Percentiles rank a stretch among this genome's conserved stretches.
Evolutionary conservation across 2,113 vertebrate genomes (phyloP).

Genomic region (Lophura nycthemera): DNA sequence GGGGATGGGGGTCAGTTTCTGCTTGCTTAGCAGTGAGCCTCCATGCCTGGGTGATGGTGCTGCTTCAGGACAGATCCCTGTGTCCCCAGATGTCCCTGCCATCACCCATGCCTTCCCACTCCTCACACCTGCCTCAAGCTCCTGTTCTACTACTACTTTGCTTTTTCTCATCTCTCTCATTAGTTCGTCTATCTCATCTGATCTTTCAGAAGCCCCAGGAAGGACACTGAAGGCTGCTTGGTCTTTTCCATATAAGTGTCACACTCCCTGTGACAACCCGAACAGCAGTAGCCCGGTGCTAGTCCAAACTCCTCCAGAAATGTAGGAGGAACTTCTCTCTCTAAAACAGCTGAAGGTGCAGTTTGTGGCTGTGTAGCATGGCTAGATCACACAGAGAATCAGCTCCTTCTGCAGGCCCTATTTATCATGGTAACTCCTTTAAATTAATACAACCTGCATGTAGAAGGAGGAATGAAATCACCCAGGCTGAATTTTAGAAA

Average conservation of each 20-base stretch:
- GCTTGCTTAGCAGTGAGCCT: no score
- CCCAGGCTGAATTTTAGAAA: not conserved
- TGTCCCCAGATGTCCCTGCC: not conserved
- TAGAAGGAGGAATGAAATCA: not conserved
- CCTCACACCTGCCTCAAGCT: not conserved
- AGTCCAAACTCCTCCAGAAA: accelerated
- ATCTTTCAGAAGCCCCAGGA: not conserved
- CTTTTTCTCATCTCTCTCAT: not conserved
- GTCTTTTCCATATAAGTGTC: not conserved
- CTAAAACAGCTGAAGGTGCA: accelerated
- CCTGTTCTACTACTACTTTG: not conserved
- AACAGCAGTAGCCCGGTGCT: not conserved
- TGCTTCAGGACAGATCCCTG: not conserved
- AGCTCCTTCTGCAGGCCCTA: not conserved
- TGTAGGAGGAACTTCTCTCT: not conserved
- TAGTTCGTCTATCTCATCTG: not conserved
- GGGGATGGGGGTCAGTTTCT: not conserved
- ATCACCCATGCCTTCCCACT: not conserved
- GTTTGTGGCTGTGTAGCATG: accelerated
- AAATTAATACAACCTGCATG: accelerated
- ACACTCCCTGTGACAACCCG: not conserved
- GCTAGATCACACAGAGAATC: accelerated
- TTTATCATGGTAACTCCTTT: not conserved
- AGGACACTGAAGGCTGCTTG: not conserved
- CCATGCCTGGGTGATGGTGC: not conserved